Percentiles rank a stretch among this genome's conserved stretches.
Evolutionary conservation across 2,797 vertebrate genomes (phyloP).

Genomic region (Hylomyscus alleni): DNA sequence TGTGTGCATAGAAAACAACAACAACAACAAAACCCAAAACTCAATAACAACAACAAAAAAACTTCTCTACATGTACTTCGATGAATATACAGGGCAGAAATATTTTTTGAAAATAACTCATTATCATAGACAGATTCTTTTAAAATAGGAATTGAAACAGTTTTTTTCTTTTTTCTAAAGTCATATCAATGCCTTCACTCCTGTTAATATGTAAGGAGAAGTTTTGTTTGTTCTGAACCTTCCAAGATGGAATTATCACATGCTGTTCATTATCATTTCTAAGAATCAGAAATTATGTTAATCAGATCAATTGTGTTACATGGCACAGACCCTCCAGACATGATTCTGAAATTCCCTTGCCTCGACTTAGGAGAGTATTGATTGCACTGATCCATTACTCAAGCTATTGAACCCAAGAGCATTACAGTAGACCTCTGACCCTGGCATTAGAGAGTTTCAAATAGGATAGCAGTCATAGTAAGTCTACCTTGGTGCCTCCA

Average conservation of each 20-base stretch:
- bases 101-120: not conserved
- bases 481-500: not conserved
- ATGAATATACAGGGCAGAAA: not conserved
- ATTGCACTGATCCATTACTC: not conserved
- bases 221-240: not conserved
- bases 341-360: not conserved
- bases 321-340: not conserved
- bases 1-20: not conserved
- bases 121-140: not conserved
- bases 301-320: not conserved
- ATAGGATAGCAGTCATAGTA: not conserved
- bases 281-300: not conserved
- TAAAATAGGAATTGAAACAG: not conserved
- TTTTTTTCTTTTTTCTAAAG: not conserved
- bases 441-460: not conserved
- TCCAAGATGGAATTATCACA: not conserved
- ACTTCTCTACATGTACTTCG: too few relatives aligned
- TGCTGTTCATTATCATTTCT: not conserved
- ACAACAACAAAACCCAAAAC: too few relatives aligned
- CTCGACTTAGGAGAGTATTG: not conserved
- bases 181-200: not conserved
- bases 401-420: not conserved
- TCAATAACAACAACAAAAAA: too few relatives aligned
- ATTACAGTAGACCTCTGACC: not conserved
- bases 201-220: not conserved